Base-by-base conservation (phyloP, 2,888 invertebrate genomes). In the Fragum fragum region DNA sequence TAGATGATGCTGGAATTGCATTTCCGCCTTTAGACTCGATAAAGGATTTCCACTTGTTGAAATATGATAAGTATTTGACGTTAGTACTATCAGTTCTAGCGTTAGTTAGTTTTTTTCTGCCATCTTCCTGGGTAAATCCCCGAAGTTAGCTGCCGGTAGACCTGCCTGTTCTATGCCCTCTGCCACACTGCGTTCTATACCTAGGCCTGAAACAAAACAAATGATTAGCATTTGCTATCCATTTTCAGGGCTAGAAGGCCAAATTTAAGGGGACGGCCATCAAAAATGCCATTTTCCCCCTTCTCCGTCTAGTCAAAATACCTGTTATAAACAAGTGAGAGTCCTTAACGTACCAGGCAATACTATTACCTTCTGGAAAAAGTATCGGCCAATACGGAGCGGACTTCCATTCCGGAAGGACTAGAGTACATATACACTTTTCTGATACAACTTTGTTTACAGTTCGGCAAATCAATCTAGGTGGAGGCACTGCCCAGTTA, bases 1-100 rank as follows among this genome's bases (percentile, higher is more conserved):
- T 76, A 14, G 83, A 79, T 21, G 79, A 79, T 7, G 79, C 83
- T 29, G 83, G 76, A 26, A 79, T 18, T 26, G 83, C 78, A 6
- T 23, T 32, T 28, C 61, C 76, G 7, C 79, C 83, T 68, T 73
- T 63, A 18, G 55, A n/a, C 16, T 23, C 16, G 29, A 81, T 78
- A 32, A 81, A 81, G 0, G 26, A 36, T 42, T 71, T 74, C 71
- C 72, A 78, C 18, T 79, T 72, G 39, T 78, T 72, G 36, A 76
- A 76, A 70, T 79, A 79, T 14, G 21, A 26, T 21, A 79, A 57
- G 18, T 79, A 82, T 53, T 82, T 82, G 23, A 36, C 28, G 21
- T 32, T 76, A 23, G 73, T 79, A 55, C 66, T 79, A 32, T 79
- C 68, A 72, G 73, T 78, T 42, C 39, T 77, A 14, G 75, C 73